Conservation (phyloP, 1,140 invertebrate genomes). For the Apocrypta bakeri region DNA sequence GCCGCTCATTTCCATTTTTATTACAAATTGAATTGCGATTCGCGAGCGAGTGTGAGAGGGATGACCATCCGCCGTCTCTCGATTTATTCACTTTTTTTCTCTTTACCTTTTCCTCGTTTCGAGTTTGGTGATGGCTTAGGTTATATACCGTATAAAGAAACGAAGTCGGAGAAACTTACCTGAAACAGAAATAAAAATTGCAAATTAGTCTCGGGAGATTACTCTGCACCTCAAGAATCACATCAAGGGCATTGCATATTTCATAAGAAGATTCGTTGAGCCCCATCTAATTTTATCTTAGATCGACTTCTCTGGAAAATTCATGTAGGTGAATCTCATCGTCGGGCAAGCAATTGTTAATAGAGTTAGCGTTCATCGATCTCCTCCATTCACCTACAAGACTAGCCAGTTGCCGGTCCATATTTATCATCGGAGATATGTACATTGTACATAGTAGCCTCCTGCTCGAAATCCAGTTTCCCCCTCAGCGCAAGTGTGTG, state of each 20-base stretch:
- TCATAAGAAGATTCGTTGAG: not conserved
- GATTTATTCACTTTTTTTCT: not conserved
- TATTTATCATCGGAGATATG: not conserved
- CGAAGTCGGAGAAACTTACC: constrained; percentile 62
- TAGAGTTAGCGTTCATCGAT: not conserved
- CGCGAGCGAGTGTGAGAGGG: constrained; percentile 31
- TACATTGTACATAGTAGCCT: not conserved
- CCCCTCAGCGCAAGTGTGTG: not conserved
- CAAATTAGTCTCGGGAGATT: constrained; percentile 39
- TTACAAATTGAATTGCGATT: constrained; percentile 68
- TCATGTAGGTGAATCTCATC: not conserved
- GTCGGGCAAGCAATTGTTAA: not conserved
- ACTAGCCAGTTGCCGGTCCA: not conserved
- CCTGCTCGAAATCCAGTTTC: not conserved
- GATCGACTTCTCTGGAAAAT: not conserved
- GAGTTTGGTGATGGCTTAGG: not conserved
- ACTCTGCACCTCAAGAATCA: not conserved
- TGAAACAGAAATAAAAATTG: constrained; percentile 63
- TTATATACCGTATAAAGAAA: not conserved
- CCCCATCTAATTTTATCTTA: not conserved
- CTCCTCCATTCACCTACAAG: too few species aligned
- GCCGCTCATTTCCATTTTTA: constrained; percentile 71
- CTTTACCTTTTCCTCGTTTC: not conserved
- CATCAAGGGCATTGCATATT: not conserved
- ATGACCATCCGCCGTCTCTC: constrained; percentile 26